Evolutionary conservation across 2,888 invertebrate genomes (phyloP), one percentile per base, ranked within the genome.

Genomic region (Encarsia formosa): DNA sequence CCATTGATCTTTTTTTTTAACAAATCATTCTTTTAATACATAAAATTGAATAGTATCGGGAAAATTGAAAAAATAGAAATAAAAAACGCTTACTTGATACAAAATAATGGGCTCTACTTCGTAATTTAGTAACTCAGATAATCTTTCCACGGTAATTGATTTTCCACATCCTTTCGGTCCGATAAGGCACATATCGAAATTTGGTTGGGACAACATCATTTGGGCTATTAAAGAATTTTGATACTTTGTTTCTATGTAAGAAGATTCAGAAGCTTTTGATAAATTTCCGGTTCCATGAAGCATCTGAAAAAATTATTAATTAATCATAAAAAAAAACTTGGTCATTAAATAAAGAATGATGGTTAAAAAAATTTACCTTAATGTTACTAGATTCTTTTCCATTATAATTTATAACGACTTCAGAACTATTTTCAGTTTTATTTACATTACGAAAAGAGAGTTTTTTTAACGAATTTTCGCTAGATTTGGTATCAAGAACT

Each of bases 101-200:
- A 97, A 77, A 55, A 95, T 89, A 75, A 97, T 88, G 16, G 91
- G 90, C 74, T 94, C 94, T 53, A 88, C 77, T 29, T 86, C 82
- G 67, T 91, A 91, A 22, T 87, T 86, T 9, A 93, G 75, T 59
- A 87, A 69, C 52, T 83, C 79, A 0, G 94, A 86, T 54, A 97
- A 78, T 73, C 88, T 85, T 43, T 83, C 78, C 1, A 92, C 82
- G 2, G 94, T 76, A 2, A 87, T 82, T 53, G 88, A 90, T 76
- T 98, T 98, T 0, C 97, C 97, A 67, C 94, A 91, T 32, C 97
- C 97, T 76, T 87, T 86, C 54, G 90, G 86, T 41, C 96, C 91
- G 62, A 97, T 80, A 24, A 97, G 74, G 73, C 95, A 95, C 63
- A 94, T 85, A 76, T 97, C 96, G 2, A 85, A 83, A 2, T 85